Conservation (phyloP, 2,888 invertebrate genomes). For the Dusona sp. region DNA sequence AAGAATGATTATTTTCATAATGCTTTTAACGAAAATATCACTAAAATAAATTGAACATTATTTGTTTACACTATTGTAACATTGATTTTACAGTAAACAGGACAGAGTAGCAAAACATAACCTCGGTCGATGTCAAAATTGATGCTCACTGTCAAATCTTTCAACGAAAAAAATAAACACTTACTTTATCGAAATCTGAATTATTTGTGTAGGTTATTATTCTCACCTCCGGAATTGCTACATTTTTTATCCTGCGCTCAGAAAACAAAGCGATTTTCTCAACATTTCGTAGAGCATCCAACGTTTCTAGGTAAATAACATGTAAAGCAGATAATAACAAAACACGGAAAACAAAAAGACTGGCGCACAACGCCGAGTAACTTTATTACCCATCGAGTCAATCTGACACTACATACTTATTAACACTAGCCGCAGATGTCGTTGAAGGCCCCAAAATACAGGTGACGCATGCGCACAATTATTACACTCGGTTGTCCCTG, state of each 20-base stretch:
- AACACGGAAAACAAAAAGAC: neutral
- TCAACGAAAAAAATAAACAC: neutral
- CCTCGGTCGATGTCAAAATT: constrained; percentile 11
- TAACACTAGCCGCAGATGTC: neutral
- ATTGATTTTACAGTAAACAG: neutral
- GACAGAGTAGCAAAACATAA: constrained; percentile 18
- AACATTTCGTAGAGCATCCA: neutral
- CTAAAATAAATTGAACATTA: neutral
- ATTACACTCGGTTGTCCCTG: constrained; percentile 1
- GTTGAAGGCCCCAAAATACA: neutral
- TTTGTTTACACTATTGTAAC: neutral
- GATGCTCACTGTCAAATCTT: neutral
- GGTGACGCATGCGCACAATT: constrained; percentile 33
- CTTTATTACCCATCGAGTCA: neutral
- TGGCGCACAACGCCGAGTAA: neutral
- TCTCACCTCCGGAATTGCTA: neutral
- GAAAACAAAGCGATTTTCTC: constrained; percentile 1
- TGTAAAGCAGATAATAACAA: neutral
- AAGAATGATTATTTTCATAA: no score
- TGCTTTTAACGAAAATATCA: no score
- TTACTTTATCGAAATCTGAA: neutral
- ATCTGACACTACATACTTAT: neutral
- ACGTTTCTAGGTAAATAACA: neutral
- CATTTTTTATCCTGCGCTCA: neutral
- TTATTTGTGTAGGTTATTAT: neutral